Evolutionary conservation across 1,140 invertebrate genomes (phyloP), one percentile per base, ranked within the genome.

Genomic region (Tribolium madens): DNA sequence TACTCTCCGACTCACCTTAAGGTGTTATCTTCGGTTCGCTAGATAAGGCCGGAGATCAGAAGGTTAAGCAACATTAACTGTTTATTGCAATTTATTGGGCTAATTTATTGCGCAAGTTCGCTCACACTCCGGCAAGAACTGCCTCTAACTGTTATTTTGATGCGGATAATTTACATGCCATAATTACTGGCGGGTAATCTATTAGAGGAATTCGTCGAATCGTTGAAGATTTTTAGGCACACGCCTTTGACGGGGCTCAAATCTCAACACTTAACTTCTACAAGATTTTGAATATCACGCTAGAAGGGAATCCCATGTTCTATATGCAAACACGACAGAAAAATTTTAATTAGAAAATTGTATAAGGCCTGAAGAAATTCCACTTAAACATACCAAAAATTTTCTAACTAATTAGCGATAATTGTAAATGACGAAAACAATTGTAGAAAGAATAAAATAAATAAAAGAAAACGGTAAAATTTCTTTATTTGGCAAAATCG

Each of bases 51-150:
- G 69, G 79, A 82, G 84, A 83, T 84, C 83, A 83, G 72, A 78
- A 84, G 84, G 84, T 85, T 84, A 85, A 84, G 83, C 81, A 84
- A 84, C 84, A 85, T 85, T 85, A 85, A 84, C 84, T 84, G 84
- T 84, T 84, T 84, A 83, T 84, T 82, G 80, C 82, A 79, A 83
- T 84, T 83, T 81, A 83, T 80, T 72, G 75, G 17, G 15, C 68
- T 81, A 76, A 81, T 81, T 81, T 81, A 81, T 78, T 60, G 71
- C 70, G 21, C 52, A 80, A 78, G 69, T 79, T 81, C 70, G 76
- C 72, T 72, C 46, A 31, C 33, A 74, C 50, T 50, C 42, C 50
- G 47, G 70, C 70, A 72, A 72, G 70, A 72, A 72, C 21, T 73
- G 21, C 26, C 33, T 57, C 71, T 42, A 73, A 72, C 31, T 73